Evolutionary conservation across 2,888 invertebrate species (phyloP).

Genomic region (Nephrocerus scutellatus): DNA sequence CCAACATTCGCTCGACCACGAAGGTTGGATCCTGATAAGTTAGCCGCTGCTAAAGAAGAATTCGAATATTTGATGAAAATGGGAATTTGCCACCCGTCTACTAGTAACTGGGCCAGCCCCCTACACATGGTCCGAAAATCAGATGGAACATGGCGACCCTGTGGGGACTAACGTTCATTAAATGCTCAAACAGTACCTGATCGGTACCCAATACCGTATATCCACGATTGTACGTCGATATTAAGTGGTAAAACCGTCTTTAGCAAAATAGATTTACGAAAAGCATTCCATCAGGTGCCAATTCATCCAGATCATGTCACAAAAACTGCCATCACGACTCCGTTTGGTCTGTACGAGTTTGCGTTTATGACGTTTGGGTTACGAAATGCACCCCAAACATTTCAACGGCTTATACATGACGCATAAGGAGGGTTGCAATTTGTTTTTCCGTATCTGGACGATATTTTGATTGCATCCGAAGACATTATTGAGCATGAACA

Average conservation of each 20-base stretch:
- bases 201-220: constrained; percentile 25
- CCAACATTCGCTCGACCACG: constrained; percentile 5
- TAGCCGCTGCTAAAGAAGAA: constrained; percentile 5
- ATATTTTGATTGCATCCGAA: constrained; percentile 27
- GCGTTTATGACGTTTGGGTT: constrained; percentile 16
- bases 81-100: constrained; percentile 42
- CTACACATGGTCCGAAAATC: constrained; percentile 32
- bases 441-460: constrained; percentile 29
- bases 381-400: constrained; percentile 19
- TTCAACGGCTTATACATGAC: constrained; percentile 17
- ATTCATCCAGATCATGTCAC: constrained; percentile 14
- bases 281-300: constrained; percentile 21
- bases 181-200: constrained; percentile 34
- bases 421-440: constrained; percentile 13
- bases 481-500: constrained; percentile 20
- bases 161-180: constrained; percentile 31
- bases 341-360: constrained; percentile 20
- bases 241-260: constrained; percentile 14
- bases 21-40: constrained; percentile 4
- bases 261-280: constrained; percentile 15
- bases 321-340: constrained; percentile 19
- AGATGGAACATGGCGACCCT: constrained; percentile 28
- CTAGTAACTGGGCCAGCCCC: constrained; percentile 40
- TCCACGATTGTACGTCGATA: constrained; percentile 15
- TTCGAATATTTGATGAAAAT: constrained; percentile 22